Evolutionary conservation across 2,113 vertebrate species (phyloP), one percentile per base, ranked within the genome.

Genomic region (Chionomys nivalis): DNA sequence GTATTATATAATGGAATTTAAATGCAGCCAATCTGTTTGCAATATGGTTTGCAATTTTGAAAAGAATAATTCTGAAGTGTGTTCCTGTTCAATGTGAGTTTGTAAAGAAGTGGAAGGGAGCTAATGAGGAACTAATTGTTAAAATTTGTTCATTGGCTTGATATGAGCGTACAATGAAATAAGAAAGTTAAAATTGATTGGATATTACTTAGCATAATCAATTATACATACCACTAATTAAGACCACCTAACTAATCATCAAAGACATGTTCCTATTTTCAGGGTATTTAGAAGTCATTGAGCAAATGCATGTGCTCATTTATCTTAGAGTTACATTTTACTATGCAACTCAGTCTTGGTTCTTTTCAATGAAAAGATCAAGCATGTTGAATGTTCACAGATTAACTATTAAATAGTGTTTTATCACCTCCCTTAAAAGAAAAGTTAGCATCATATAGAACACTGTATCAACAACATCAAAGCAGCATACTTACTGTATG

Each of bases 391-490:
- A 81, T 70, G 8, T 79, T 77, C 42, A 58, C 73, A 81, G 55
- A 90, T 89, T 47, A 91, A 78, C 96, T 95, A 86, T 82, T 91
- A 89, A 96, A 96, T 14, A 96, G 33, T 89, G 98, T 96, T 91
- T 55, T 24, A 95, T 88, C 77, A 52, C 23, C 96, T 94, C 72
- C 95, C 39, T 95, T 96, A 93, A 97, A 95, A 92, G 23, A 82
- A 90, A 96, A 93, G 36, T 28, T 87, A 96, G 42, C 42, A 95
- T 73, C 91, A 88, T 68, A 16, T 11, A 94, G 75, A 58, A 7
- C 0, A 79, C 4, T 87, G 61, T 26, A 95, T 55, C 7, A 33
- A 5, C 39, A 75, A 87, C 14, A 94, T 94, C 93, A 86, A 92
- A 39, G 96, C 0, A 90, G 77, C 89, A 96, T 90, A 4, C 39